phyloP scores from a whole-genome alignment of 1,140 invertebrate species.

The Drosophila tsacasi region DNA sequence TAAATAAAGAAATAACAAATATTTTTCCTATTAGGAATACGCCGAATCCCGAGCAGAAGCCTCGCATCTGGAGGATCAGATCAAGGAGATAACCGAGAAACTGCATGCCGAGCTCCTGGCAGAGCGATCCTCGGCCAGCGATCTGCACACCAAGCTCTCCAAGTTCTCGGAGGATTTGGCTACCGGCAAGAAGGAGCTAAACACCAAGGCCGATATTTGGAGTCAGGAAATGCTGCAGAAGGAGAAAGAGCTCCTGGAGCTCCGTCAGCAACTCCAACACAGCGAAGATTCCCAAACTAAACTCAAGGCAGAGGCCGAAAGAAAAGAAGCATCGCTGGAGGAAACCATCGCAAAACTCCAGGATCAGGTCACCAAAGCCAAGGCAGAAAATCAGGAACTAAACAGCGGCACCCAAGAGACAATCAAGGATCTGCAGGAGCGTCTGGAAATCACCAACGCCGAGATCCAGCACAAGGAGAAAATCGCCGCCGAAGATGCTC shows the following conservation, averaged over 20 bases:
- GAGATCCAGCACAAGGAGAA: slow-evolving; percentile 71
- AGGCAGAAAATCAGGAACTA: slow-evolving; percentile 52
- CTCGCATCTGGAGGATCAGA: slow-evolving; percentile 53
- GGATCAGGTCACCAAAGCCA: slow-evolving; percentile 49
- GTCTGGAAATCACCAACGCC: slow-evolving; percentile 62
- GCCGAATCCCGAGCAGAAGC: slow-evolving; percentile 78
- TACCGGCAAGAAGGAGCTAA: slow-evolving; percentile 51
- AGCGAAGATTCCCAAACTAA: slow-evolving; percentile 45
- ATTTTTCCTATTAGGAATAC: slow-evolving; percentile 15
- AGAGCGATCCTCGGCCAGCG: slow-evolving; percentile 26
- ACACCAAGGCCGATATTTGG: slow-evolving; percentile 54
- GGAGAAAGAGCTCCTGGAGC: slow-evolving; percentile 59
- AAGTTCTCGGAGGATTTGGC: slow-evolving; percentile 62
- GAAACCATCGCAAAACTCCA: slow-evolving; percentile 45
- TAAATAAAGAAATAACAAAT: too few species aligned
- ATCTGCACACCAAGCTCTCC: slow-evolving; percentile 55
- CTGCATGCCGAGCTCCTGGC: slow-evolving; percentile 62
- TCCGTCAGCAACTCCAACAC: slow-evolving; percentile 50
- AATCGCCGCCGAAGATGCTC: slow-evolving; percentile 64
- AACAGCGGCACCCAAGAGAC: slow-evolving; percentile 39
- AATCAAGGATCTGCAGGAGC: slow-evolving; percentile 63
- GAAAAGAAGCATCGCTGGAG: slow-evolving; percentile 27
- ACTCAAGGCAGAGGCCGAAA: slow-evolving; percentile 41
- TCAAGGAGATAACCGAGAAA: slow-evolving; percentile 48
- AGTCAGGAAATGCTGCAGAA: slow-evolving; percentile 51